A percentile compares a stretch with the other conserved stretches of the same genome.
Conservation (phyloP, 2,113 vertebrate species). For the Apodemus speciosus region DNA sequence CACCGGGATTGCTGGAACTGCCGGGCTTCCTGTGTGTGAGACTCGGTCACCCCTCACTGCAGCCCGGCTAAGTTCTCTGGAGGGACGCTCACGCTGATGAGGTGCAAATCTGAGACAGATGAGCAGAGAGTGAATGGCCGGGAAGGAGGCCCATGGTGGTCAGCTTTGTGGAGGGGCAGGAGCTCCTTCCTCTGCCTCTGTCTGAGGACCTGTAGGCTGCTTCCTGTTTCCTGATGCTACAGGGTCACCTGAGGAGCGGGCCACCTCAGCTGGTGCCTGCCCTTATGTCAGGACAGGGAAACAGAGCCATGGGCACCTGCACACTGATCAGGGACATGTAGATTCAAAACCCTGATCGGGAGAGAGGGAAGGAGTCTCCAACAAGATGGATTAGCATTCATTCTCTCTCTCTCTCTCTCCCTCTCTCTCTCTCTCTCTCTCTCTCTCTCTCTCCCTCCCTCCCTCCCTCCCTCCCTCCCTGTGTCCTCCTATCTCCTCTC, state of each 20-base stretch:
- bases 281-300: not conserved
- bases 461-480: too few species aligned
- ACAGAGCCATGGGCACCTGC: accelerated
- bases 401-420: too few species aligned
- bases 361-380: not conserved
- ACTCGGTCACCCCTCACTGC: not conserved
- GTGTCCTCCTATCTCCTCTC: too few species aligned
- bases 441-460: too few species aligned
- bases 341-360: not conserved
- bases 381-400: not conserved
- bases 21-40: not conserved
- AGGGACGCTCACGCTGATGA: not conserved
- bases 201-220: not conserved
- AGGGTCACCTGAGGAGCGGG: not conserved
- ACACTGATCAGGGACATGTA: not conserved
- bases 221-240: not conserved
- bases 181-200: not conserved
- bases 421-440: not conserved
- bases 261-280: not conserved
- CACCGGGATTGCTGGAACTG: not conserved
- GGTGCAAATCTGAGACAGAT: accelerated
- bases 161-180: not conserved
- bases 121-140: accelerated
- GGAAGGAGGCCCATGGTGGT: not conserved
- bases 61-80: not conserved